Evolutionary conservation across 2,888 invertebrate species (phyloP), one percentile per base, ranked within the genome.

Genomic region (Lutraria lutraria): DNA sequence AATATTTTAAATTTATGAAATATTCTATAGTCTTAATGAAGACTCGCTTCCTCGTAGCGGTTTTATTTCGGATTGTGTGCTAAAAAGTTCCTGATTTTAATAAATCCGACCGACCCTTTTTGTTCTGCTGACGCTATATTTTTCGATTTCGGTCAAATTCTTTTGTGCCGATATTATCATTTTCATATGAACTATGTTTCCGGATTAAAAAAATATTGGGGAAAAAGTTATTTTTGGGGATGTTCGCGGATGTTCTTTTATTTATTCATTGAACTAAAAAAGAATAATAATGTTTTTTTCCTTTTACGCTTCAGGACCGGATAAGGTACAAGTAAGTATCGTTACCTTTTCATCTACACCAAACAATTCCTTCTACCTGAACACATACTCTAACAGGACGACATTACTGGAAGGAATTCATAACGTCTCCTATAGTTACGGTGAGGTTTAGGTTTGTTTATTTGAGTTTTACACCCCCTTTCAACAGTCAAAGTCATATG

Each of bases 321-420:
- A 88, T 79, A 87, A 86, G n/a, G 90, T 90, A 12, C 93, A 93
- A 87, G 88, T 94, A 56, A 89, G 93, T 81, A 89, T 92, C 15
- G 92, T 93, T 6, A 93, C 93, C 0, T 94, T 93, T 83, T 84
- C 93, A 0, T 60, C 91, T 6, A 29, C 29, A 15, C 87, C 90
- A 25, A 87, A 88, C 25, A 92, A 92, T 54, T 88, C 80, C 15
- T 93, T 94, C 85, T 91, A 91, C 81, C 86, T 94, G 63, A 92
- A 92, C 86, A 76, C 85, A 8, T 85, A 92, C 85, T 83, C 84
- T 2, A 88, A 87, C 76, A 90, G 88, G 54, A 63, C 88, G 13
- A 86, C 88, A 1, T 82, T 94, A 16, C 76, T 90, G 1, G 80
- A 83, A 52, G 93, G 92, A 16, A 89, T 94, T 0, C 76, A 81